phyloP scores from a whole-genome alignment of 2,888 invertebrate genomes.

The Uropetala carovei region DNA sequence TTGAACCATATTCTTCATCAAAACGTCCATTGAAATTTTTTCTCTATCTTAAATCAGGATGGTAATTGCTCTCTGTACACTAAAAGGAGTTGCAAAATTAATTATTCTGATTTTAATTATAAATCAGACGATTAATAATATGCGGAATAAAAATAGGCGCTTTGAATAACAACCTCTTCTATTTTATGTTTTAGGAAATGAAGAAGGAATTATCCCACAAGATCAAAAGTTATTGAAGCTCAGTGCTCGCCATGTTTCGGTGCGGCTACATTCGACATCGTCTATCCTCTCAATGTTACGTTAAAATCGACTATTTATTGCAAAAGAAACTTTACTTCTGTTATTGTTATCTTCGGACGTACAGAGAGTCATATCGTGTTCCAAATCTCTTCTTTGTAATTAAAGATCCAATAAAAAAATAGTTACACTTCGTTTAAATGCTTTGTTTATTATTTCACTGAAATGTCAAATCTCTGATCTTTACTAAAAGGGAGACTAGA shows the following conservation, averaged over 20 bases:
- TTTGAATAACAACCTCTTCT: background rate
- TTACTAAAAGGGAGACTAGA: no score
- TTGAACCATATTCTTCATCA: no score
- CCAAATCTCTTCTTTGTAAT: constrained; percentile 5
- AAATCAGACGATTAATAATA: no score
- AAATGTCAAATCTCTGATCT: background rate
- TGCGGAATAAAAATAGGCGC: background rate
- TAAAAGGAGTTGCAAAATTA: no score
- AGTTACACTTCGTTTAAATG: background rate
- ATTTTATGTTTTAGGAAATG: constrained; percentile 28
- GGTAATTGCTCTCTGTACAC: no score
- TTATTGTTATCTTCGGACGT: background rate
- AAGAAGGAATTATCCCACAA: constrained; percentile 11
- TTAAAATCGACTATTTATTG: constrained; percentile 15
- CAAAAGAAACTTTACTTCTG: background rate
- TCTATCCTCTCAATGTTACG: constrained; percentile 3
- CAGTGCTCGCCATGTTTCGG: background rate
- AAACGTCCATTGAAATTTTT: no score
- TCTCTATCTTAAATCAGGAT: no score
- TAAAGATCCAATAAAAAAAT: constrained; percentile 24
- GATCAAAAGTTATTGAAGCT: constrained; percentile 23
- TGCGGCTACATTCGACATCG: background rate
- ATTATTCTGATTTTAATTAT: no score
- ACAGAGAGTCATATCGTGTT: constrained; percentile 24
- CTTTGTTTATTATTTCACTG: background rate